phyloP scores from a whole-genome alignment of 2,797 vertebrate genomes.

The Rhinatrema bivittatum region DNA sequence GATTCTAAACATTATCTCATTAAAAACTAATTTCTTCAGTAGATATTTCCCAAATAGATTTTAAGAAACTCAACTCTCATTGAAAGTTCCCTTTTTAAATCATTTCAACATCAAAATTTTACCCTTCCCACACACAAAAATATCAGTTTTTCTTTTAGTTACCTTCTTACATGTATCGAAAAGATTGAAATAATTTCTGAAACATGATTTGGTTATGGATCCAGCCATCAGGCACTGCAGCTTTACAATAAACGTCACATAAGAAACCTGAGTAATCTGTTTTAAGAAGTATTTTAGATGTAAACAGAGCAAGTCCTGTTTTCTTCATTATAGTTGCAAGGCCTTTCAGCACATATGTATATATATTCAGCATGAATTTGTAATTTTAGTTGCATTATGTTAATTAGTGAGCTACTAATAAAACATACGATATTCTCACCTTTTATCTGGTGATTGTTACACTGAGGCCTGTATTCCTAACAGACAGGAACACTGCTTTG shows the following conservation, averaged over 20 bases:
- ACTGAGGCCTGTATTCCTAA: constrained; percentile 49
- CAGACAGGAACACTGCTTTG: constrained; percentile 38
- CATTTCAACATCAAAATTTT: too few relatives aligned
- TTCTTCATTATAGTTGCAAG: constrained; percentile 20
- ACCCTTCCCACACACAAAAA: too few relatives aligned
- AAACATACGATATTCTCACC: constrained; percentile 51
- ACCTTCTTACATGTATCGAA: neutral
- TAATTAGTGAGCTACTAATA: constrained; percentile 22
- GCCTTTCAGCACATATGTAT: constrained; percentile 6
- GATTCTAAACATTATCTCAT: neutral
- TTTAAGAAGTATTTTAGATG: constrained; percentile 28
- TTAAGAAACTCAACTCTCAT: neutral
- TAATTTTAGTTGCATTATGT: constrained; percentile 20
- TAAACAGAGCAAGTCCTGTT: constrained; percentile 21
- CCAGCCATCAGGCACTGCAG: too few relatives aligned
- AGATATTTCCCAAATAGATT: too few relatives aligned
- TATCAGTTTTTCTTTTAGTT: neutral
- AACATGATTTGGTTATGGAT: too few relatives aligned
- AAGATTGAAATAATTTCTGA: neutral
- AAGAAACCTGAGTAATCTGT: constrained; percentile 1
- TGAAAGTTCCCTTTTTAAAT: neutral
- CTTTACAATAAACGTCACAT: neutral
- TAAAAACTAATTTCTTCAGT: neutral
- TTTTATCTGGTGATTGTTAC: constrained; percentile 53
- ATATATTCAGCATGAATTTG: too few relatives aligned